phyloP scores from a whole-genome alignment of 2,113 vertebrate species.

The Addax nasomaculatus region DNA sequence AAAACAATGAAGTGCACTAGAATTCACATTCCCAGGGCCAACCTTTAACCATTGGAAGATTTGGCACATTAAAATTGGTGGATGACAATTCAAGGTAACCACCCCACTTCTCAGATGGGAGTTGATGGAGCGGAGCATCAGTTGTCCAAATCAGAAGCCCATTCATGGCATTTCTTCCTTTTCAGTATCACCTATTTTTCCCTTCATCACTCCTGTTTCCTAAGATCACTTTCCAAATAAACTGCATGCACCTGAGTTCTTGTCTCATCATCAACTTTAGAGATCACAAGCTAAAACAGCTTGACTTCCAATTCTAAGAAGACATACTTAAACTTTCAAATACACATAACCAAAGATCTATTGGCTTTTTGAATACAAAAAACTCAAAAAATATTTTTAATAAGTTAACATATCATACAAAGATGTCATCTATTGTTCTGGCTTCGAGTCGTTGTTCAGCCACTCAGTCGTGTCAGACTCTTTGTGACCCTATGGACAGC shows the following conservation, averaged over 20 bases:
- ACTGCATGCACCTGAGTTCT: not conserved
- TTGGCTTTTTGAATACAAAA: not conserved
- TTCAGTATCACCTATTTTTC: not conserved
- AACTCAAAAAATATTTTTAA: not conserved
- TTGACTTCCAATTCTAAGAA: not conserved
- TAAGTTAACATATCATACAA: not conserved
- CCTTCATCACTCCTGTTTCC: not conserved
- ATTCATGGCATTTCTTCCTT: not conserved
- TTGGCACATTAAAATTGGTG: not conserved
- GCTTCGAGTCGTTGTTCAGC: accelerated
- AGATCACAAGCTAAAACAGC: not conserved
- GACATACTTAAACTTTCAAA: not conserved
- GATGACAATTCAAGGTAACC: not conserved
- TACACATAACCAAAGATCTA: not conserved
- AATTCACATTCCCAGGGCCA: not conserved
- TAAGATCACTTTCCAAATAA: not conserved
- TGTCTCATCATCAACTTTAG: not conserved
- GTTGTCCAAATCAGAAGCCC: not conserved
- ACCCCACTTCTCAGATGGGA: not conserved
- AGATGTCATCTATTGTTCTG: not conserved
- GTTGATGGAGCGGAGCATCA: not conserved
- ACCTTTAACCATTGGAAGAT: not conserved
- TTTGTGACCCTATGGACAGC: not conserved
- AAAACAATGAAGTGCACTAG: not conserved
- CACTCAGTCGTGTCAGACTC: not conserved